Base-by-base conservation (phyloP, 2,888 invertebrate genomes). In the Latrodectus elegans region DNA sequence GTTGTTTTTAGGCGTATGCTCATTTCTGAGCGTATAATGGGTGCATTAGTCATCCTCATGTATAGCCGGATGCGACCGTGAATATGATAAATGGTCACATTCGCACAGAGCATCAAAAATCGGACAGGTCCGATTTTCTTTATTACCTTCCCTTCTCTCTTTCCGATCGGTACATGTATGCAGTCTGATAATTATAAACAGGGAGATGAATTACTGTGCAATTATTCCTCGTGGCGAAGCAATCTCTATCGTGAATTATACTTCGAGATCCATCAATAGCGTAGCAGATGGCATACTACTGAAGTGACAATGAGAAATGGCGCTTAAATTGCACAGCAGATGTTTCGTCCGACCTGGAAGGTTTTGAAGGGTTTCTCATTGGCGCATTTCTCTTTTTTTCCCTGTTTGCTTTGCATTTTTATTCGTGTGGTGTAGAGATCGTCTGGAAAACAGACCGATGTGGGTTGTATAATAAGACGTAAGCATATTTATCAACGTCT, bases 111-210 rank as follows among this genome's bases (percentile, higher is more conserved):
- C 86, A 77, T 86, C 86, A 86, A 86, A 86, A 72, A 38, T 49
- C 72, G 80, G 86, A 86, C 86, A 86, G 81, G 81, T 81, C 76
- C 53, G 22, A 17, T 53, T 78, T 72, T 74, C 55, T 74, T 64
- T 74, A 8, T 68, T 26, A 17, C 67, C 0, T 17, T 68, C 67
- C 17, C 67, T 60, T 68, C 26, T 68, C 67, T 12, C 26, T 26
- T 26, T 17, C 67, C 26, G 67, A 22, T 22, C 12, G 22, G 38
- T 38, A 38, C 67, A 68, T 73, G 71, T 80, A 73, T 81, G 82
- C 81, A 73, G 79, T 81, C 86, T 51, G 76, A 80, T 86, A 86
- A 86, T 86, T 86, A 86, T 86, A 86, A 86, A 86, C 79, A 86
- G 77, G 60, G 77, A 75, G 86, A 86, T 86, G 86, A 86, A 86